Evolutionary conservation across 2,113 vertebrate species (phyloP).

Genomic region (Pogonocichla stellata): DNA sequence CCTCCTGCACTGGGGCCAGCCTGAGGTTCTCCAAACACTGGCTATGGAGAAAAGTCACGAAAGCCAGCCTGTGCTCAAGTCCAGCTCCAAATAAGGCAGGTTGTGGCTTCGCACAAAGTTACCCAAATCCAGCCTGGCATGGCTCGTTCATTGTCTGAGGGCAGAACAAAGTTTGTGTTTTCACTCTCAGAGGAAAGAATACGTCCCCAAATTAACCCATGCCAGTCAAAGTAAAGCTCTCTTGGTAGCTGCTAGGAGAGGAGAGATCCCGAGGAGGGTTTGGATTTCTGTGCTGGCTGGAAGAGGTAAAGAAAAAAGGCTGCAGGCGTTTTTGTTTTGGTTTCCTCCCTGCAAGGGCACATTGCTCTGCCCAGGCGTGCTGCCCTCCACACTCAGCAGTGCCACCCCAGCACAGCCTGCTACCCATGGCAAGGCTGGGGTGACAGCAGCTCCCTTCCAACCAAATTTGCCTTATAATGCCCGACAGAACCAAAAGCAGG

Average conservation of each 20-base stretch:
- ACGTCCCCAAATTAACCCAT: background rate
- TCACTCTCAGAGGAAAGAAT: background rate
- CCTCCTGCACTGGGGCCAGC: background rate
- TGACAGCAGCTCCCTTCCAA: background rate
- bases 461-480: background rate
- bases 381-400: background rate
- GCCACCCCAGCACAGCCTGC: background rate
- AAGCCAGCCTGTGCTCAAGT: background rate
- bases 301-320: background rate
- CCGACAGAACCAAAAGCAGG: accelerated
- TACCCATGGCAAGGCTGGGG: accelerated
- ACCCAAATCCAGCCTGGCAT: background rate
- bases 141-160: background rate
- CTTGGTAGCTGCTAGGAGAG: background rate
- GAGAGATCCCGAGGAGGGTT: background rate
- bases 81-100: conserved; percentile 54
- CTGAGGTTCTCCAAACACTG: background rate
- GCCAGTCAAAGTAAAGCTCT: background rate
- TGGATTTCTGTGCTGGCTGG: background rate
- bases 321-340: background rate
- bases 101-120: background rate
- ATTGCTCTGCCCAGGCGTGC: background rate
- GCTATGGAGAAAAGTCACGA: background rate
- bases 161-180: background rate
- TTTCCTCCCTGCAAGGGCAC: background rate